A percentile compares a stretch with the other conserved stretches of the same genome.
phyloP scores from a whole-genome alignment of 2,888 invertebrate genomes.

The Podotricha telesiphe region DNA sequence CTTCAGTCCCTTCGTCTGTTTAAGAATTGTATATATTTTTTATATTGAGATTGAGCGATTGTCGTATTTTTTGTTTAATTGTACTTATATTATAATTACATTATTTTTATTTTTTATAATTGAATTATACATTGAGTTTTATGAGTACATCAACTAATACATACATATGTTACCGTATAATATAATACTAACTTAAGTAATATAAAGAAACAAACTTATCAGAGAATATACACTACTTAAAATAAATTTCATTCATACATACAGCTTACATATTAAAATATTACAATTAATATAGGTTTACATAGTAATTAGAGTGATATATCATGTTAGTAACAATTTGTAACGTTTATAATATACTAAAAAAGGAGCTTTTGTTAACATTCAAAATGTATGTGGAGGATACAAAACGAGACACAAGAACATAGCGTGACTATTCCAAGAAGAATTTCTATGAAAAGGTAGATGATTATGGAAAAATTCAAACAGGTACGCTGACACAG shows the following conservation, averaged over 20 bases:
- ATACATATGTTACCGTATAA: background rate
- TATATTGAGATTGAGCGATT: constrained; percentile 65
- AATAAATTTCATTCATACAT: too few relatives aligned
- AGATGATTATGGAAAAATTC: background rate
- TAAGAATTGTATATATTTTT: constrained; percentile 55
- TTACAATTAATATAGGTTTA: too few relatives aligned
- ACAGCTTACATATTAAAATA: background rate
- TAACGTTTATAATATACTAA: too few relatives aligned
- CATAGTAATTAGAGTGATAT: too few relatives aligned
- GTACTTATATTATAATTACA: constrained; percentile 4
- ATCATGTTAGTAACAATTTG: background rate
- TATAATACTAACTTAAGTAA: background rate
- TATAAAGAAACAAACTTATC: background rate
- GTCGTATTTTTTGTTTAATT: constrained; percentile 68
- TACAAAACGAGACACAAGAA: too few relatives aligned
- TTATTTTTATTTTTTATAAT: too few relatives aligned
- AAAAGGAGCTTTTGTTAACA: too few relatives aligned
- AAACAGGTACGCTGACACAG: background rate
- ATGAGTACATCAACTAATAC: background rate
- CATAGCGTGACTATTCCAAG: too few relatives aligned
- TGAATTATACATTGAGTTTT: too few relatives aligned
- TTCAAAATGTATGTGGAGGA: too few relatives aligned
- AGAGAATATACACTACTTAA: too few relatives aligned
- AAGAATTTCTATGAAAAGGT: constrained; percentile 1
- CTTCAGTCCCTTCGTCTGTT: constrained; percentile 66